Base-by-base conservation (phyloP, 2,113 vertebrate genomes). In the Lagopus leucura region DNA sequence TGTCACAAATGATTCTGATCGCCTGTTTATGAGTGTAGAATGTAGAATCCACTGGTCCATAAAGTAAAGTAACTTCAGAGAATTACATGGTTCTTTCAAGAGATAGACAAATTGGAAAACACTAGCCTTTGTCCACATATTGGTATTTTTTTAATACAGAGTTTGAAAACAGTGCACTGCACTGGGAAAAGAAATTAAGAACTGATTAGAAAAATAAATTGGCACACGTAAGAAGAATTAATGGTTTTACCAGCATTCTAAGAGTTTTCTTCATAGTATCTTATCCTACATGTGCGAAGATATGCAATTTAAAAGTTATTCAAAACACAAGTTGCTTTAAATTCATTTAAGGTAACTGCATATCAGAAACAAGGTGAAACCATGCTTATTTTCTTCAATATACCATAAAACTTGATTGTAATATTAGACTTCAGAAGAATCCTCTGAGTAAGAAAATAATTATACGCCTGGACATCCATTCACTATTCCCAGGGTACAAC, bases 21-120 rank as follows among this genome's bases (percentile, higher is more conserved):
- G 48, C 4, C 28, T 38, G 1, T 30, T 88, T 81, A 78, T 38
- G 42, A 13, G 9, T 81, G 21, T 15, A 88, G 61, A 92, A 86
- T 90, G 70, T 50, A 8, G 19, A 90, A 71, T 95, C 77, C 66
- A 55, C 19, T 74, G 76, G 83, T 71, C 52, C n/a, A 80, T 8
- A 36, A 21, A 58, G 32, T 71, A 70, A 92, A 92, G 61, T 12
- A 77, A 73, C 92, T 92, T 96, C 86, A 92, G n/a, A 94, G 57
- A 73, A 90, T 93, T 81, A 74, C n/a, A 25, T 14, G 86, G 45
- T 7, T 71, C 47, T 92, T 74, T 67, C 80, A 38, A 67, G 65
- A 92, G 45, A 30, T 13, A 76, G 58, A 6, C 79, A 94, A 94
- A 82, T 9, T 12, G 24, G 24, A 92, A 88, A 92, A 83, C n/a